Conservation (phyloP, 2,888 invertebrate species). For the Alloscopus bannaensis region DNA sequence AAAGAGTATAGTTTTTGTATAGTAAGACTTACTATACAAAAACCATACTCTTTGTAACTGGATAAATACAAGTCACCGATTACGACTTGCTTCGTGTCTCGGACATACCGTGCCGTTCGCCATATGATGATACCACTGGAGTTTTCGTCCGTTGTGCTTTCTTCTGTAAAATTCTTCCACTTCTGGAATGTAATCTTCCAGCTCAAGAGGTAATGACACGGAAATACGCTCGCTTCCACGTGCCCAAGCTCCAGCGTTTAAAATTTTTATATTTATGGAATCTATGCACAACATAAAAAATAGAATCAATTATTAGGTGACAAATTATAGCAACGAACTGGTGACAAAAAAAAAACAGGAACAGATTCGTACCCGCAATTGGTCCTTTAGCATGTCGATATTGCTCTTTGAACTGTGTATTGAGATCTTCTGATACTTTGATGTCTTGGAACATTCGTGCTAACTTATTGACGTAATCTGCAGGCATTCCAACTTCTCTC, state of each 20-base stretch:
- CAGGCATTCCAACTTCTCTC: conserved; percentile 95
- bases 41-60: too few species aligned
- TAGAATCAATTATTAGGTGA: neutral
- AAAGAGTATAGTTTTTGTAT: too few species aligned
- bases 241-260: conserved; percentile 99
- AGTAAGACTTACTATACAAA: too few species aligned
- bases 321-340: neutral
- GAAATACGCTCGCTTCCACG: conserved; percentile 95
- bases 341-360: neutral
- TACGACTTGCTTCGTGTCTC: conserved; percentile 8
- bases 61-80: too few species aligned
- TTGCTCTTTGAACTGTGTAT: conserved; percentile 89
- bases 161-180: conserved; percentile 99
- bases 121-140: conserved; percentile 99
- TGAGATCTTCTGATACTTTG: conserved; percentile 97
- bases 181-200: conserved; percentile 99
- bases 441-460: conserved; percentile 99
- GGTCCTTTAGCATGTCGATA: conserved; percentile 83
- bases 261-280: conserved; percentile 97
- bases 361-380: conserved; percentile 76
- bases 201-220: conserved; percentile 95
- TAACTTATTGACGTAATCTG: conserved; percentile 98
- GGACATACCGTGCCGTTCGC: conserved; percentile 92
- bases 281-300: conserved; percentile 83
- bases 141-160: conserved; percentile 97